Evolutionary conservation across 2,113 vertebrate genomes (phyloP), one percentile per base, ranked within the genome.

Genomic region (Tor tambroides): DNA sequence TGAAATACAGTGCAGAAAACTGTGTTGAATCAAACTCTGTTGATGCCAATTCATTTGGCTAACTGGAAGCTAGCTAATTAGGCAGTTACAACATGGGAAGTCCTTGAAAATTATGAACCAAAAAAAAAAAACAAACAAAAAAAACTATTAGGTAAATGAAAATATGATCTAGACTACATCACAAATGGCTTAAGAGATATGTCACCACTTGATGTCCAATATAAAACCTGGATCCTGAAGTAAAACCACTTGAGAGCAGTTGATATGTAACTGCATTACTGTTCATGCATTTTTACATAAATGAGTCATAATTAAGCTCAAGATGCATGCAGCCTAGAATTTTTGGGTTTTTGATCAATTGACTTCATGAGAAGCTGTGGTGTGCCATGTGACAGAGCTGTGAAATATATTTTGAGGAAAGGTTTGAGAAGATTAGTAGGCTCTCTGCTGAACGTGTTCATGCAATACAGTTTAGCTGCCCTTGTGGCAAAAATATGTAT

Each of bases 401-500:
- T 85, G 77, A 63, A 75, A 77, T 56, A 61, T 46, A 30, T 23
- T 65, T 69, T 49, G 21, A 72, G 69, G 69, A 41, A 72, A n/a
- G 35, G 35, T 72, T 41, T 35, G 43, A 49, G 61, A 83, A 49
- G 28, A 79, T 82, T 59, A 30, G 38, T 56, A 67, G 38, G 5
- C n/a, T 81, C 15, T 86, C 21, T 77, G 38, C 59, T 83, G 17
- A 85, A 75, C 49, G 43, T n/a, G 32, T 23, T 85, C 28, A 10
- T 41, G 46, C 49, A 56, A 56, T 28, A 43, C 54, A 61, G 51
- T 85, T 41, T 46, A 41, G 71, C 26, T 43, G 14, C 71, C 43
- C 28, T 67, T 83, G 41, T 83, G 80, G 63, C 28, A 51, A 49
- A 83, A 83, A 83, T 46, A 83, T 83, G 80, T 65, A 63, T 28